A percentile compares a stretch with the other conserved stretches of the same genome.
phyloP scores from a whole-genome alignment of 1,140 invertebrate species.

The Chrysopa pallens region DNA sequence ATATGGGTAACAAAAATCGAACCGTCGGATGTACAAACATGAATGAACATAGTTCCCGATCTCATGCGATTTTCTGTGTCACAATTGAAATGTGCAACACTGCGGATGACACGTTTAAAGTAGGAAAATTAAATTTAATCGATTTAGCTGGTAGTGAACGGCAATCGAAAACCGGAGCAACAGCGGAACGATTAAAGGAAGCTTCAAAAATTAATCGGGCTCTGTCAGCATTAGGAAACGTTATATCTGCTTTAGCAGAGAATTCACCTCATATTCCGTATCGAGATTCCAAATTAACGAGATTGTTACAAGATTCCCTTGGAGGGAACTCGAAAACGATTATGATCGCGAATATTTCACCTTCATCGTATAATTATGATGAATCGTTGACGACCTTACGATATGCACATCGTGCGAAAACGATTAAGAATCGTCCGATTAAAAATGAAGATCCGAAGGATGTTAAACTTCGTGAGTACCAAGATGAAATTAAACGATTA shows the following conservation, averaged over 20 bases:
- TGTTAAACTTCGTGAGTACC: slow-evolving; percentile 70
- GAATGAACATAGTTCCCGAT: slow-evolving; percentile 96
- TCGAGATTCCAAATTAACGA: slow-evolving; percentile 84
- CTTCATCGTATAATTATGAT: slow-evolving; percentile 90
- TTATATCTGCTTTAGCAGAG: slow-evolving; percentile 85
- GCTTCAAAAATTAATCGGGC: slow-evolving; percentile 92
- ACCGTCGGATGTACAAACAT: slow-evolving; percentile 93
- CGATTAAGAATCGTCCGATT: slow-evolving; percentile 87
- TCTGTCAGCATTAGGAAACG: slow-evolving; percentile 82
- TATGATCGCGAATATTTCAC: slow-evolving; percentile 93
- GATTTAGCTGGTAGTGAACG: slow-evolving; percentile 73
- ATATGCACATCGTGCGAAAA: slow-evolving; percentile 85
- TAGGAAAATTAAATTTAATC: slow-evolving; percentile 57
- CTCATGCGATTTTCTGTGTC: slow-evolving; percentile 97
- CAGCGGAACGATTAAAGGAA: slow-evolving; percentile 81
- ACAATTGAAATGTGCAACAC: slow-evolving; percentile 91
- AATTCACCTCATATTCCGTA: slow-evolving; percentile 81
- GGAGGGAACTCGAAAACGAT: slow-evolving; percentile 93
- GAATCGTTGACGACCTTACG: slow-evolving; percentile 84
- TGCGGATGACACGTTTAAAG: slow-evolving; percentile 39
- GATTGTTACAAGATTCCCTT: slow-evolving; percentile 82
- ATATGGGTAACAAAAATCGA: slow-evolving; percentile 73
- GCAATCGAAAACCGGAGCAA: slow-evolving; percentile 79
- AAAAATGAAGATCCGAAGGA: slow-evolving; percentile 95
- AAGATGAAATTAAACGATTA: slow-evolving; percentile 62